These are phyloP conservation scores for Clarias laeviceps DNA, from an alignment of 2,797 vertebrate species.

Conservation along the genomic window DNA sequence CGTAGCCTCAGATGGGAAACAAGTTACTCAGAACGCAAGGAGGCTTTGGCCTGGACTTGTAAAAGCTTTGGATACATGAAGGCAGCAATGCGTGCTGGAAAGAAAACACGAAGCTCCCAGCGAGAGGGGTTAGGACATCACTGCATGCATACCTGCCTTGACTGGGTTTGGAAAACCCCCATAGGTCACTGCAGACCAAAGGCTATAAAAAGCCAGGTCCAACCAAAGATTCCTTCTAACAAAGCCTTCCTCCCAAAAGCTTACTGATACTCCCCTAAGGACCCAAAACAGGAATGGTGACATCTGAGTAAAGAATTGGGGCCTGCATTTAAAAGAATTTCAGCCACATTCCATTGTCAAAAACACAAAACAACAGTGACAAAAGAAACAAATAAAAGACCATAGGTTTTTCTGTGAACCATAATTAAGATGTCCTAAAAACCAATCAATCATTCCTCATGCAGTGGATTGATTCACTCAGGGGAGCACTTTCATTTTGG, in stretches of 20 bases:
- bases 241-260: conserved; percentile 80
- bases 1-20: conserved; percentile 84
- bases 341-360: conserved; percentile 21
- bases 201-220: conserved; percentile 66
- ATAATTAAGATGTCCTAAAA: conserved; percentile 1
- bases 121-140: conserved; percentile 85
- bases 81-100: conserved; percentile 85
- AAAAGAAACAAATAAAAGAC: background rate
- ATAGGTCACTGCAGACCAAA: conserved; percentile 63
- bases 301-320: conserved; percentile 31
- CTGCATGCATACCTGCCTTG: conserved; percentile 80
- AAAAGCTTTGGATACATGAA: conserved; percentile 79
- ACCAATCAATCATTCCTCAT: conserved; percentile 6
- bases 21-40: conserved; percentile 74
- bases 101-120: conserved; percentile 81
- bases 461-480: conserved; percentile 66
- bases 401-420: background rate
- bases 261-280: conserved; percentile 76
- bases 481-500: conserved; percentile 76
- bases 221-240: conserved; percentile 76
- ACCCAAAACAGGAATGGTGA: conserved; percentile 52
- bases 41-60: conserved; percentile 84
- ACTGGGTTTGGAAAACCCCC: conserved; percentile 64
- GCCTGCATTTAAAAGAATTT: conserved; percentile 39
- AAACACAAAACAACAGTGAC: conserved; percentile 15